Evolutionary conservation across 1,140 invertebrate species (phyloP).

Genomic region (Oscheius sp.): DNA sequence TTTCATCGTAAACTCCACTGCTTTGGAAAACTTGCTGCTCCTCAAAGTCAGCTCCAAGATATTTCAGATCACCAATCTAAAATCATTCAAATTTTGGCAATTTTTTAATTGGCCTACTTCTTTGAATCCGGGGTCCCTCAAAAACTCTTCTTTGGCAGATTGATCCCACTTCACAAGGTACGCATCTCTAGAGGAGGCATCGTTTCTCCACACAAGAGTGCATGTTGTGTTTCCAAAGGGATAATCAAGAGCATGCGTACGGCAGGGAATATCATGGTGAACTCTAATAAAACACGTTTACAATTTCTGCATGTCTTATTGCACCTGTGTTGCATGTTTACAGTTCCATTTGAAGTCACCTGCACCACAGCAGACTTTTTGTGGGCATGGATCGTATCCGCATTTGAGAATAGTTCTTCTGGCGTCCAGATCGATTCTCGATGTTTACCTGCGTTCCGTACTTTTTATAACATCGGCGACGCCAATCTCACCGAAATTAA

Average conservation of each 20-base stretch:
- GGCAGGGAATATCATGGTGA: conserved; percentile 6
- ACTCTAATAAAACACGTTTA: background rate
- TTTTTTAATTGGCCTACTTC: background rate
- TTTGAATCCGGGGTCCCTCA: conserved; percentile 1
- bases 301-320: background rate
- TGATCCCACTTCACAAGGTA: background rate
- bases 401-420: background rate
- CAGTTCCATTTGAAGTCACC: background rate
- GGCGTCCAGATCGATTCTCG: background rate
- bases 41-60: background rate
- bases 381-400: background rate
- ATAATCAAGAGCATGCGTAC: conserved; percentile 8
- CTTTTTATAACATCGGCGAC: background rate
- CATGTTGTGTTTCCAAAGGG: conserved; percentile 16
- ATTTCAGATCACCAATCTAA: conserved; percentile 1
- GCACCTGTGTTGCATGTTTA: background rate
- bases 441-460: background rate
- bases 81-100: background rate
- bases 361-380: background rate
- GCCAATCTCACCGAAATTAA: conserved; percentile 7
- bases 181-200: conserved; percentile 4
- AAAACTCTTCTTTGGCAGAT: background rate
- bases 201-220: background rate
- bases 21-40: background rate
- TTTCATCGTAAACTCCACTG: background rate